A percentile compares a stretch with the other conserved stretches of the same genome.
These are phyloP conservation scores for Perognathus longimembris DNA, from an alignment of 2,113 vertebrate genomes.

Conservation along the genomic window DNA sequence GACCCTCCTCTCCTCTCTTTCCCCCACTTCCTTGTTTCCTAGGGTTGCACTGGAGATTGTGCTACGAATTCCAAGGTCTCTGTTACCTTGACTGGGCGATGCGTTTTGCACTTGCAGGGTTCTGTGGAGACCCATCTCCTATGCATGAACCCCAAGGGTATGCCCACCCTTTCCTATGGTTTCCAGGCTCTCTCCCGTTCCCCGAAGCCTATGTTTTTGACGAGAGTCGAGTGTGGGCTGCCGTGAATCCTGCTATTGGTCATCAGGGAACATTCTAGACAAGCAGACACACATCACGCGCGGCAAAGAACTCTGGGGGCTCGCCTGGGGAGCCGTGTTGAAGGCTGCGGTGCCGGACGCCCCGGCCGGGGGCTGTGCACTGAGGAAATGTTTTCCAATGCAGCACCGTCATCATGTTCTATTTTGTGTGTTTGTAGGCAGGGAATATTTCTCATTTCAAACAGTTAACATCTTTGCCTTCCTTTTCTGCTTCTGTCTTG, in stretches of 20 bases:
- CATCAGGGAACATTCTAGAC: neutral
- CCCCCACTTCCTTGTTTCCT: neutral
- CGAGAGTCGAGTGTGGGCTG: neutral
- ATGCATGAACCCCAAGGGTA: neutral
- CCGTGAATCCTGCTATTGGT: neutral
- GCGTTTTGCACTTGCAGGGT: neutral
- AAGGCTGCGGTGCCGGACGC: neutral
- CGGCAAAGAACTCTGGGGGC: neutral
- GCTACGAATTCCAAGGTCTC: neutral
- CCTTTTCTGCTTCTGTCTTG: constrained; percentile 79
- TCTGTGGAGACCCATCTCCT: neutral
- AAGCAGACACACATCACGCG: neutral
- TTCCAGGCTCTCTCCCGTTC: neutral
- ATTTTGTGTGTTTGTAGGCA: constrained; percentile 2
- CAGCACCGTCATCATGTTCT: neutral
- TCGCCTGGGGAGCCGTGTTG: neutral
- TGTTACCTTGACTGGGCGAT: neutral
- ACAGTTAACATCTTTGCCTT: constrained; percentile 29
- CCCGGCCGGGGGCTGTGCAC: neutral
- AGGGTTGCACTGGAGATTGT: neutral
- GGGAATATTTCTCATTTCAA: neutral
- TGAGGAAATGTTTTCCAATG: neutral
- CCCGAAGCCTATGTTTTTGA: neutral
- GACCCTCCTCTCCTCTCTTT: neutral
- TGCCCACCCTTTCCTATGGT: neutral